A percentile compares a stretch with the other conserved stretches of the same genome.
These are phyloP conservation scores for Mandrillus leucophaeus DNA, from an alignment of 2,113 vertebrate species.

Conservation along the genomic window DNA sequence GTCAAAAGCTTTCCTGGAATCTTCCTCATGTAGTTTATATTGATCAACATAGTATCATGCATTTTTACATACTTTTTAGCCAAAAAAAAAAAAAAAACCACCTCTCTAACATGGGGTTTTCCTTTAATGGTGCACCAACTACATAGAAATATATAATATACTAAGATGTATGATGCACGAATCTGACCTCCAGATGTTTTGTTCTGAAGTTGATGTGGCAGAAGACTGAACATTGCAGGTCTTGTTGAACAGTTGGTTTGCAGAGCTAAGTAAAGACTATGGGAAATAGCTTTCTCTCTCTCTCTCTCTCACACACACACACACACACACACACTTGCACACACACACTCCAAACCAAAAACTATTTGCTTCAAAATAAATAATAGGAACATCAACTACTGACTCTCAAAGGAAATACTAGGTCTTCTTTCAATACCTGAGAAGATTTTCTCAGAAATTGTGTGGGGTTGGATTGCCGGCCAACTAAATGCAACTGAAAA, in stretches of 20 bases:
- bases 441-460: not conserved
- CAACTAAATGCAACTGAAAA: not conserved
- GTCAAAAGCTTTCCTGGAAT: not conserved
- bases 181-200: conserved; percentile 1
- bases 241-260: conserved; percentile 2
- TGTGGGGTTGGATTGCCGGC: not conserved
- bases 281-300: not conserved
- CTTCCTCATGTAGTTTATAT: not conserved
- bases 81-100: not conserved
- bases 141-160: not conserved
- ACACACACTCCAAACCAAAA: not conserved
- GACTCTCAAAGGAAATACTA: not conserved
- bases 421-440: not conserved
- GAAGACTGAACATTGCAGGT: not conserved
- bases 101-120: not conserved
- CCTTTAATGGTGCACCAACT: not conserved
- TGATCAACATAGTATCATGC: not conserved
- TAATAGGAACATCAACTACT: not conserved
- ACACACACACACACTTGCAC: not conserved
- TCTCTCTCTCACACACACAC: not conserved
- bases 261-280: not conserved
- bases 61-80: not conserved
- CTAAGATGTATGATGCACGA: not conserved
- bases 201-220: conserved; percentile 16
- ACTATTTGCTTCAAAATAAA: conserved; percentile 5